A percentile compares a stretch with the other conserved stretches of the same genome.
Evolutionary conservation across 2,888 invertebrate species (phyloP).

Genomic region (Tetropium fuscum): DNA sequence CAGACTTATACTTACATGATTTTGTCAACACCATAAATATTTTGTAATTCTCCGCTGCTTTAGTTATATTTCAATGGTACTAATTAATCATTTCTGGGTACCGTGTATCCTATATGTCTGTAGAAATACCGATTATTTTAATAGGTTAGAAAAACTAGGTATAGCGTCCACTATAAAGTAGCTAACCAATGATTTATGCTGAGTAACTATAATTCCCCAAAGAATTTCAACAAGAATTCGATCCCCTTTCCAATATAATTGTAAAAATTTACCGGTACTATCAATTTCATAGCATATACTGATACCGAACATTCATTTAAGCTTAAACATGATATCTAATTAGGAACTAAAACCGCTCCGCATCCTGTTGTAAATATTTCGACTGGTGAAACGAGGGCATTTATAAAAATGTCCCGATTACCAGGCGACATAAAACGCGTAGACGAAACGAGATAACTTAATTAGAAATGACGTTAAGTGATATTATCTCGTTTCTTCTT

Average conservation of each 20-base stretch:
- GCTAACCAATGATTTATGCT: slow-evolving; percentile 15
- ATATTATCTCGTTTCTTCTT: slow-evolving; percentile 33
- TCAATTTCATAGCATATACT: slow-evolving; percentile 2
- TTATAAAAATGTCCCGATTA: slow-evolving; percentile 16
- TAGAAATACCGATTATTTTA: too few species aligned
- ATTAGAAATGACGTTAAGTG: slow-evolving; percentile 38
- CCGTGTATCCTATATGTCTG: too few species aligned
- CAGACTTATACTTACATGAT: not conserved
- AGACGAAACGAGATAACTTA: slow-evolving; percentile 24
- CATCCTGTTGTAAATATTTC: slow-evolving; percentile 11
- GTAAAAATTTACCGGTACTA: slow-evolving; percentile 1
- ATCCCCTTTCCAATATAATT: not conserved
- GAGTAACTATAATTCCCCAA: not conserved
- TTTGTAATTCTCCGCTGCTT: too few species aligned
- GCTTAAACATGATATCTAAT: slow-evolving; percentile 21
- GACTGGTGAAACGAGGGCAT: slow-evolving; percentile 3
- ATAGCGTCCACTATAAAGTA: too few species aligned
- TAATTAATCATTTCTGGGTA: too few species aligned
- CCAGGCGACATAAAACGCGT: slow-evolving; percentile 8
- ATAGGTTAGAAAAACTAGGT: too few species aligned
- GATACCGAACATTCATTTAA: slow-evolving; percentile 10
- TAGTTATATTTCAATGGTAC: too few species aligned
- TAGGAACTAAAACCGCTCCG: slow-evolving; percentile 4
- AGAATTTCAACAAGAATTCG: not conserved
- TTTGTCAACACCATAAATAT: too few species aligned